Evolutionary conservation across 2,888 invertebrate species (phyloP).

Genomic region (Heliconius erato): DNA sequence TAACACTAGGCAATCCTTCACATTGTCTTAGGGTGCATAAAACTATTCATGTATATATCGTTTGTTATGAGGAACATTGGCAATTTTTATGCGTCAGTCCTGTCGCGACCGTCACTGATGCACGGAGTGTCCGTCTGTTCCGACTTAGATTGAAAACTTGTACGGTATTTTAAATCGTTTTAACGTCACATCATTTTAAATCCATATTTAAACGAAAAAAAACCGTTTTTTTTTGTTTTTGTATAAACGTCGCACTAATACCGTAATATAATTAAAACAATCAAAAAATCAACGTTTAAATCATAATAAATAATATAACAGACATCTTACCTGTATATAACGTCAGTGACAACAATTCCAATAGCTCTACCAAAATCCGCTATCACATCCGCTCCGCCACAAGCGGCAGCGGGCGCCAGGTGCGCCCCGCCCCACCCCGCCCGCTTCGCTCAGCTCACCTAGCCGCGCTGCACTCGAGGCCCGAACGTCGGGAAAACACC

Average conservation of each 20-base stretch:
- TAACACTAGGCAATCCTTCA: constrained; percentile 48
- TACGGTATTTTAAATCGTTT: constrained; percentile 41
- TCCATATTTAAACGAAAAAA: background rate
- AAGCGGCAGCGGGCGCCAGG: constrained; percentile 72
- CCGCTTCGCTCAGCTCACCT: constrained; percentile 65
- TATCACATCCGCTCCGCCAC: constrained; percentile 10
- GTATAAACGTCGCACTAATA: background rate
- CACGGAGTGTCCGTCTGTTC: constrained; percentile 71
- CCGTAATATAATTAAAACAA: background rate
- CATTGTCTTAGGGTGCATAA: constrained; percentile 54
- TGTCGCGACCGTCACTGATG: constrained; percentile 69
- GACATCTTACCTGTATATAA: background rate
- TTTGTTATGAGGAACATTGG: constrained; percentile 57
- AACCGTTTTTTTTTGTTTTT: background rate
- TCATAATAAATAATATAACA: constrained; percentile 3
- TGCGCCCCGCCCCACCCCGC: constrained; percentile 79
- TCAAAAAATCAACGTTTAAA: background rate
- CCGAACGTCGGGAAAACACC: constrained; percentile 84
- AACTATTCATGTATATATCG: constrained; percentile 51
- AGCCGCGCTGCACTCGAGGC: constrained; percentile 82
- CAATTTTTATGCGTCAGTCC: constrained; percentile 71
- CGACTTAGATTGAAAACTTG: constrained; percentile 73
- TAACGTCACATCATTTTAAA: constrained; percentile 27
- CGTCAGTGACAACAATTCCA: constrained; percentile 25
- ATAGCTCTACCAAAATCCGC: constrained; percentile 22